Percentiles rank a stretch among this genome's conserved stretches.
Conservation (phyloP, 37 sponge, comb jelly and placozoan species). For the Hormiphora californensis region DNA sequence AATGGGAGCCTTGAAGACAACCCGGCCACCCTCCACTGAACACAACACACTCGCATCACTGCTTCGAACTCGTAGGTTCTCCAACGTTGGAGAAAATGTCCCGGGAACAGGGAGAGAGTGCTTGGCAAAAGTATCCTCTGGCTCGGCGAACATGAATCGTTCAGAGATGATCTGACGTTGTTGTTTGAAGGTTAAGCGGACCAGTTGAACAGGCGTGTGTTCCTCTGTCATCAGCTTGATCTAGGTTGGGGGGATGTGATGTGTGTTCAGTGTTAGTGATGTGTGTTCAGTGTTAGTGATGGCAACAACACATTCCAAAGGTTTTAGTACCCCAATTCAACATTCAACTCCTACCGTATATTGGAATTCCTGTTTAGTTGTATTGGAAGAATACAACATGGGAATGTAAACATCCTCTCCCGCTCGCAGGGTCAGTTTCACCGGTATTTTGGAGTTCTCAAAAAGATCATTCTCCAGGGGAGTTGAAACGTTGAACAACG, state of each 20-base stretch:
- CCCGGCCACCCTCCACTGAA: background rate
- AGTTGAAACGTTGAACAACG: constrained; percentile 6
- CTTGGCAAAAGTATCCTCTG: constrained; percentile 14
- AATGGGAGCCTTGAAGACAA: constrained; percentile 24
- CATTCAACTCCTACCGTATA: background rate
- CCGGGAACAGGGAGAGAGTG: background rate
- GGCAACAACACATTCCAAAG: too few relatives aligned
- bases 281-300: background rate
- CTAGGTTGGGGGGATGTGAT: background rate
- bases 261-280: background rate
- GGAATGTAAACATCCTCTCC: constrained; percentile 26
- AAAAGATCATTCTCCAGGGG: constrained; percentile 8
- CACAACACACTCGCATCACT: constrained; percentile 3
- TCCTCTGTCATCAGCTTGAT: background rate
- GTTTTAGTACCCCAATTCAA: too few relatives aligned
- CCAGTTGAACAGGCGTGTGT: constrained; percentile 7
- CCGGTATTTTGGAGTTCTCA: background rate
- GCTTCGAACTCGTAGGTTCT: background rate
- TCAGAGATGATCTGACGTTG: constrained; percentile 21
- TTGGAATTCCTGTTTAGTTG: background rate
- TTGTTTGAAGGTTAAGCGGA: background rate
- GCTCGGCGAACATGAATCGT: constrained; percentile 25
- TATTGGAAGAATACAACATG: constrained; percentile 24
- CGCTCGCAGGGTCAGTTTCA: background rate
- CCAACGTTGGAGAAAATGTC: background rate